Evolutionary conservation across 2,888 invertebrate species (phyloP).

Genomic region (Pimpla rufipes): DNA sequence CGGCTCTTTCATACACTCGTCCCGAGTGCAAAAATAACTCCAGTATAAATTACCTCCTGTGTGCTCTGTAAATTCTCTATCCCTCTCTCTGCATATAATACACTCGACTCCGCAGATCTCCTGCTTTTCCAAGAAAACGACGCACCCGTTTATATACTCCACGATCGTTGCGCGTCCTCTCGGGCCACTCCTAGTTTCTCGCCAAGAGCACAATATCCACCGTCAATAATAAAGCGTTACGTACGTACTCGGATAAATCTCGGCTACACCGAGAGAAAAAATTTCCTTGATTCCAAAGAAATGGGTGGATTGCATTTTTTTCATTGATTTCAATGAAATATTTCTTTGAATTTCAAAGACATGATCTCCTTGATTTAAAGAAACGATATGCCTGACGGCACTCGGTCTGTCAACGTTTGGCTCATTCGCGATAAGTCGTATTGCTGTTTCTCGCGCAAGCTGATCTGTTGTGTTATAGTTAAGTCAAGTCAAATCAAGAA

Average conservation of each 20-base stretch:
- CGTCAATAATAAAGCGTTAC: not conserved
- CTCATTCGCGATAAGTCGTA: too few species aligned
- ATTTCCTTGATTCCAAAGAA: too few species aligned
- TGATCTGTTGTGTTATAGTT: too few species aligned
- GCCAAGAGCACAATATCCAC: not conserved
- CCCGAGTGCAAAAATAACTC: slow-evolving; percentile 58
- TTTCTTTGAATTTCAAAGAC: too few species aligned
- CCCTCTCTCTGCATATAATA: slow-evolving; percentile 28
- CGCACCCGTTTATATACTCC: slow-evolving; percentile 20
- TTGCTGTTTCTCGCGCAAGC: too few species aligned
- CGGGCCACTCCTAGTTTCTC: slow-evolving; percentile 17
- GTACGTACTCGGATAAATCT: not conserved
- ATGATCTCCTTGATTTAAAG: too few species aligned
- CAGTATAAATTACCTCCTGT: slow-evolving; percentile 40
- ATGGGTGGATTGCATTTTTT: too few species aligned
- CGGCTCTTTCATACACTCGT: slow-evolving; percentile 44
- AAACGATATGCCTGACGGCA: too few species aligned
- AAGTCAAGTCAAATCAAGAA: too few species aligned
- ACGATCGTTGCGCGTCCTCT: slow-evolving; percentile 26
- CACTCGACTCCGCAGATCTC: slow-evolving; percentile 19
- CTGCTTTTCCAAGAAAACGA: slow-evolving; percentile 35
- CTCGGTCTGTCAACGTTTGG: too few species aligned
- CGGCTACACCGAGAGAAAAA: too few species aligned
- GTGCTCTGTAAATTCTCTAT: slow-evolving; percentile 31
- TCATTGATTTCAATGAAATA: too few species aligned